Conservation (phyloP, 2,797 vertebrate genomes). For the Anabacerthia variegaticeps region DNA sequence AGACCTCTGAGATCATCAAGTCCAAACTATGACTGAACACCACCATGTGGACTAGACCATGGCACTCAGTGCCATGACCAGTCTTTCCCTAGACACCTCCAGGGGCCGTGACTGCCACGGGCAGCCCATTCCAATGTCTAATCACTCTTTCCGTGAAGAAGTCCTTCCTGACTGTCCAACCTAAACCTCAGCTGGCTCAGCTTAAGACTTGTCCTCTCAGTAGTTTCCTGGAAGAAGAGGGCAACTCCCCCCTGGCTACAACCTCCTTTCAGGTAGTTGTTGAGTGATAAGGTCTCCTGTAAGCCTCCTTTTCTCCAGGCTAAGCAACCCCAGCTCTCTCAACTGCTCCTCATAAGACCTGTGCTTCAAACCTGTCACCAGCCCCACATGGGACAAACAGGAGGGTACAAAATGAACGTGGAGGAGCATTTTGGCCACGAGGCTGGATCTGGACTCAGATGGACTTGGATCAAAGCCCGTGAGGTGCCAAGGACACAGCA, state of each 20-base stretch:
- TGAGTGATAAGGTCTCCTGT: too few species aligned
- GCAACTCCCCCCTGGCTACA: rapidly evolving
- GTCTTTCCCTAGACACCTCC: background rate
- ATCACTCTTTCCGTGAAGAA: background rate
- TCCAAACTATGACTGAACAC: background rate
- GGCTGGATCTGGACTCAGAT: too few species aligned
- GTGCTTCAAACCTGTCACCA: background rate
- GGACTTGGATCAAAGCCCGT: rapidly evolving
- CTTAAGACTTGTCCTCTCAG: background rate
- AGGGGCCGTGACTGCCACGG: rapidly evolving
- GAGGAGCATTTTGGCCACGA: background rate
- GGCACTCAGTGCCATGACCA: too few species aligned
- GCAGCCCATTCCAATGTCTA: background rate
- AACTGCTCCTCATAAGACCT: background rate
- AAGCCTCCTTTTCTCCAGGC: background rate
- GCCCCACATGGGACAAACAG: rapidly evolving
- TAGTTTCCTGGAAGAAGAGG: background rate
- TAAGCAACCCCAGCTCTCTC: background rate
- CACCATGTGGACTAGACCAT: background rate
- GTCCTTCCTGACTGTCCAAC: rapidly evolving
- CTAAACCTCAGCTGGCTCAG: background rate
- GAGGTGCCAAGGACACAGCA: background rate
- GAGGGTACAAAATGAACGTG: rapidly evolving
- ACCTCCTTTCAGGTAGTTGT: background rate
- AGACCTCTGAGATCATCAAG: background rate